Base-by-base conservation (phyloP, 1,140 invertebrate genomes). In the Drosophila triauraria region DNA sequence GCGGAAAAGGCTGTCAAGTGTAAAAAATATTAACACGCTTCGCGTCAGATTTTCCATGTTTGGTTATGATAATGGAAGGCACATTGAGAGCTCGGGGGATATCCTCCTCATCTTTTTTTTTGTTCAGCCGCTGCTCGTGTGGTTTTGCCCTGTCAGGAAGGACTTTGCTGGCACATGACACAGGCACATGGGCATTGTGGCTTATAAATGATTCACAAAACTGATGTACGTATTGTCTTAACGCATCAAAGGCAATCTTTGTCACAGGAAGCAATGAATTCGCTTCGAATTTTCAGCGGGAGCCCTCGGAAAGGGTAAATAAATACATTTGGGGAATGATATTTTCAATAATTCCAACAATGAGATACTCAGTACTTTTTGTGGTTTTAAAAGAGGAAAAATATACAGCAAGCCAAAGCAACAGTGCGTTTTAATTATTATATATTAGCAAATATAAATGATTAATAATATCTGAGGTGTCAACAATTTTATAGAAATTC, bases 31-130 rank as follows among this genome's bases (percentile, higher is more conserved):
- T 68, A 86, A 75, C 83, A 79, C 70, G 79, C 79, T 67, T 79
- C 75, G 82, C 80, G 71, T 71, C 82, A 86, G 82, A 86, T 87
- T 87, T 82, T 86, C 75, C 64, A 82, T 87, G 75, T 80, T 71
- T 77, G 64, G 79, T 76, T 87, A 82, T 87, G 75, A 79, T 82
- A 85, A 85, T 85, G 82, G 78, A 85, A 82, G 30, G 30, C 69
- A 71, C 75, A 79, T 82, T 79, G 83, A 70, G 75, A 61, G 69
- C 48, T 32, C 25, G 23, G 8, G 42, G 67, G 62, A 56, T 78
- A 51, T 54, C 30, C 32, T 68, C 15, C 32, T 32, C 30, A 9
- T 32, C 3, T 32, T 32, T 17, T 60, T 35, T 65, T 81, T 85
- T 57, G 48, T 50, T 25, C 57, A 42, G n/a, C 57, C 47, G 35